These are phyloP conservation scores for Dolichotis patagonum DNA, from an alignment of 2,113 vertebrate species.

Conservation along the genomic window DNA sequence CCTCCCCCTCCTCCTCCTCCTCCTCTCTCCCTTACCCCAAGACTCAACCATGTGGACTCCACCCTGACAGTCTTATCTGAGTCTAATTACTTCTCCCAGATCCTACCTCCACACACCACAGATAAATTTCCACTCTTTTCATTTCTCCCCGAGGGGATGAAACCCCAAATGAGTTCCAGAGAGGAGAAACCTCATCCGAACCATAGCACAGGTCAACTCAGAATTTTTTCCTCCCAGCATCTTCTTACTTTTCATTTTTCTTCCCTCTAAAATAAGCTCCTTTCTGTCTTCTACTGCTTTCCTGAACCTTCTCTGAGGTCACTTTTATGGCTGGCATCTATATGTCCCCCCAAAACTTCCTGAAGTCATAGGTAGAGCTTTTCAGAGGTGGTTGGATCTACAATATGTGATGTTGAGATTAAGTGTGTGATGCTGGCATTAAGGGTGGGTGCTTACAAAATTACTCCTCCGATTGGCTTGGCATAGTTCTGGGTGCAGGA, in stretches of 20 bases:
- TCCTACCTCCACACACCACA: background rate
- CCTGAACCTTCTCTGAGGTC: background rate
- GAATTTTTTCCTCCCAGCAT: fast-evolving
- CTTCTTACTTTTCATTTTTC: too few species aligned
- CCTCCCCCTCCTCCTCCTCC: too few species aligned
- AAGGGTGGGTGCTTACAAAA: background rate
- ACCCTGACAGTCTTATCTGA: background rate
- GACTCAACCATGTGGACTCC: background rate
- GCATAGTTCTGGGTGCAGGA: background rate
- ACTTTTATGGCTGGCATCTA: background rate
- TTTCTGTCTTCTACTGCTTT: background rate
- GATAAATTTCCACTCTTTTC: too few species aligned
- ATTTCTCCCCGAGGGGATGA: background rate
- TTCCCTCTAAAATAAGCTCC: background rate
- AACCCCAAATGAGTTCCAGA: background rate
- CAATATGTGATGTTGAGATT: background rate
- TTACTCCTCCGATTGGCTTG: background rate
- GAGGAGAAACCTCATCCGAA: too few species aligned
- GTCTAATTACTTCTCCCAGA: background rate
- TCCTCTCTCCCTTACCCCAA: fast-evolving
- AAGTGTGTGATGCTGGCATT: background rate
- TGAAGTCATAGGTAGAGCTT: background rate
- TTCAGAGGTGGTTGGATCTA: background rate
- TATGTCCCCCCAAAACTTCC: background rate
- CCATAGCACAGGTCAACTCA: background rate